A percentile compares a stretch with the other conserved stretches of the same genome.
Conservation (phyloP, 2,113 vertebrate genomes). For the Gobio gobio region DNA sequence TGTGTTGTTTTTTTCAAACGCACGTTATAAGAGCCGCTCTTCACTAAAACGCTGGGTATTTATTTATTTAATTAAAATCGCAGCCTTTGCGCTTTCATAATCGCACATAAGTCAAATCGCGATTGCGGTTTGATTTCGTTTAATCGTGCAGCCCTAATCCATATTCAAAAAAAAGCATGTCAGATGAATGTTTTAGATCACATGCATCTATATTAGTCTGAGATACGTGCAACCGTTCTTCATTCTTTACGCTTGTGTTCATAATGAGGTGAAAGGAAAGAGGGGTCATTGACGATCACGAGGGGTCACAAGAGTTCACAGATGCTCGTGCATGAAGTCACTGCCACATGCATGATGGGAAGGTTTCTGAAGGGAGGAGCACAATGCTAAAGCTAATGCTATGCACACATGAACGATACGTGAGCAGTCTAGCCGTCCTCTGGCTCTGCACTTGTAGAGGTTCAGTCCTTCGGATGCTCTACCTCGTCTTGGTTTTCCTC, state of each 20-base stretch:
- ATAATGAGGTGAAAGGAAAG: background rate
- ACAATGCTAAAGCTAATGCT: background rate
- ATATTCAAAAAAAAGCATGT: background rate
- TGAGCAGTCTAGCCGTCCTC: background rate
- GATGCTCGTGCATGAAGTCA: constrained; percentile 27
- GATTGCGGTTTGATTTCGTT: too few species aligned
- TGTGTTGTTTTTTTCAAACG: too few species aligned
- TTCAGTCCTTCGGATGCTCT: constrained; percentile 59
- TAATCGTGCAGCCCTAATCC: too few species aligned
- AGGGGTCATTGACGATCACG: background rate
- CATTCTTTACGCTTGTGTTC: too few species aligned
- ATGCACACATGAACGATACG: background rate
- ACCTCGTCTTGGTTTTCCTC: constrained; percentile 82
- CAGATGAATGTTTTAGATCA: constrained; percentile 26
- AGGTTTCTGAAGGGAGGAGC: constrained; percentile 23
- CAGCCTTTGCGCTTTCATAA: too few species aligned
- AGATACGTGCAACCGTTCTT: constrained; percentile 11
- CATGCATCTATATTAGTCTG: constrained; percentile 32
- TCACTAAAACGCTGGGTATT: too few species aligned
- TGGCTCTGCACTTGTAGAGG: constrained; percentile 56
- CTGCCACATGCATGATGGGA: constrained; percentile 48
- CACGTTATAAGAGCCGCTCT: too few species aligned
- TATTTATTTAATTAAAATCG: too few species aligned
- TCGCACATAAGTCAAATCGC: too few species aligned
- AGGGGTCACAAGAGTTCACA: constrained; percentile 31